Evolutionary conservation across 2,888 invertebrate species (phyloP).

Genomic region (Unio delphinus): DNA sequence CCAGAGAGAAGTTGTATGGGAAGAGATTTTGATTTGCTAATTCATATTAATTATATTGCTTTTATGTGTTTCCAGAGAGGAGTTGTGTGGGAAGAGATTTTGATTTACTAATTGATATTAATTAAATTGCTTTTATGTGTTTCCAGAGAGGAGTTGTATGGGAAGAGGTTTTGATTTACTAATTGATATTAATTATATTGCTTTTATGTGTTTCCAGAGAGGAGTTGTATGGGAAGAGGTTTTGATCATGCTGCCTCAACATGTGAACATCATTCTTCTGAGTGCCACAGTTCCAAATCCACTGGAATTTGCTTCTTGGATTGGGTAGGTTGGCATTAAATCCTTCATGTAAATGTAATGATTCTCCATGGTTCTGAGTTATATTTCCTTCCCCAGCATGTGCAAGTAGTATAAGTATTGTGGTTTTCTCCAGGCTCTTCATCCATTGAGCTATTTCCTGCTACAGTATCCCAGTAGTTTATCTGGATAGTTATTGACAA

Average conservation of each 20-base stretch:
- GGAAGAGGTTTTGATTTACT: conserved; percentile 94
- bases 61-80: conserved; percentile 79
- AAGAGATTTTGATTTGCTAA: no score
- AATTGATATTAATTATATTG: no score
- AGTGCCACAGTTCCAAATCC: conserved; percentile 99
- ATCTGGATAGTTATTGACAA: no score
- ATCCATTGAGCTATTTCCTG: no score
- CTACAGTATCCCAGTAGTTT: no score
- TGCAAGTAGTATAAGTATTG: no score
- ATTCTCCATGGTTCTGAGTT: no score
- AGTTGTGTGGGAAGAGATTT: conserved; percentile 99
- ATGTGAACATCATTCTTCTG: conserved; percentile 95
- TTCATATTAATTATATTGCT: not conserved
- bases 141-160: conserved; percentile 94
- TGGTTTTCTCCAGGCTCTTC: no score
- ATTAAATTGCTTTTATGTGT: not conserved
- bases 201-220: conserved; percentile 75
- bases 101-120: conserved; percentile 76
- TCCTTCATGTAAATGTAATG: not conserved
- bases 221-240: conserved; percentile 99
- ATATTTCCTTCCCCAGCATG: no score
- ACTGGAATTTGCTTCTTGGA: conserved; percentile 87
- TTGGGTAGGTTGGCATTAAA: conserved; percentile 71
- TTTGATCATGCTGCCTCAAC: conserved; percentile 92
- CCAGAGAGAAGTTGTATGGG: no score